phyloP scores from a whole-genome alignment of 92 coral and sea anemone genomes.

The Ricordea florida region DNA sequence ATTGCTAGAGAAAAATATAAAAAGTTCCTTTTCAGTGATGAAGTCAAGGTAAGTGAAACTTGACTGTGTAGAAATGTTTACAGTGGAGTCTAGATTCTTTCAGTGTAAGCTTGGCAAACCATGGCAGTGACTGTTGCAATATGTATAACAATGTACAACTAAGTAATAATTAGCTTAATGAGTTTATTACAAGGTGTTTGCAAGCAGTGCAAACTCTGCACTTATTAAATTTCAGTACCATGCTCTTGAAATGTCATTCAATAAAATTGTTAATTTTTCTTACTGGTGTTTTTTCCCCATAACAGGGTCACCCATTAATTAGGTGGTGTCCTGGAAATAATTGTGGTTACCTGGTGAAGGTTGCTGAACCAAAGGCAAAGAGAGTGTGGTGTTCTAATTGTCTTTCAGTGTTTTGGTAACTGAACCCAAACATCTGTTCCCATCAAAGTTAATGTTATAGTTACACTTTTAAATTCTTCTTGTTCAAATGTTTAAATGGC shows the following conservation, averaged over 20 bases:
- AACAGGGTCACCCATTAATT: conserved; percentile 79
- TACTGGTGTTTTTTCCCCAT: neutral
- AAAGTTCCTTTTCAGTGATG: conserved; percentile 72
- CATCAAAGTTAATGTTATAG: too few species aligned
- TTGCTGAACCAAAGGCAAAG: conserved; percentile 79
- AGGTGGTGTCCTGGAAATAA: conserved; percentile 97
- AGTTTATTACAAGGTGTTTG: too few species aligned
- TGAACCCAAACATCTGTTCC: too few species aligned
- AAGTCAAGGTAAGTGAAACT: conserved; percentile 60
- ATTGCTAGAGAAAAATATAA: conserved; percentile 58
- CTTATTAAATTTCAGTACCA: too few species aligned
- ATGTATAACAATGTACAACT: too few species aligned
- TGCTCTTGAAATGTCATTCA: neutral
- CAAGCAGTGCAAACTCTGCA: too few species aligned
- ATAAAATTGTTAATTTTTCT: neutral
- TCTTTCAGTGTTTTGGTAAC: conserved; percentile 82
- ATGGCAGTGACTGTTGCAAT: too few species aligned
- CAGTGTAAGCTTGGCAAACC: too few species aligned
- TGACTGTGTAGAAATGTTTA: neutral
- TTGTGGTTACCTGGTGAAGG: conserved; percentile 82
- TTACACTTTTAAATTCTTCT: too few species aligned
- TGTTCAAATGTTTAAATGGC: too few species aligned
- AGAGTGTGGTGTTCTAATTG: conserved; percentile 83
- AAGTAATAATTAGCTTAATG: too few species aligned
- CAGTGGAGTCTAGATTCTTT: neutral